phyloP scores from a whole-genome alignment of 2,113 vertebrate species.

The Ciconia boyciana region DNA sequence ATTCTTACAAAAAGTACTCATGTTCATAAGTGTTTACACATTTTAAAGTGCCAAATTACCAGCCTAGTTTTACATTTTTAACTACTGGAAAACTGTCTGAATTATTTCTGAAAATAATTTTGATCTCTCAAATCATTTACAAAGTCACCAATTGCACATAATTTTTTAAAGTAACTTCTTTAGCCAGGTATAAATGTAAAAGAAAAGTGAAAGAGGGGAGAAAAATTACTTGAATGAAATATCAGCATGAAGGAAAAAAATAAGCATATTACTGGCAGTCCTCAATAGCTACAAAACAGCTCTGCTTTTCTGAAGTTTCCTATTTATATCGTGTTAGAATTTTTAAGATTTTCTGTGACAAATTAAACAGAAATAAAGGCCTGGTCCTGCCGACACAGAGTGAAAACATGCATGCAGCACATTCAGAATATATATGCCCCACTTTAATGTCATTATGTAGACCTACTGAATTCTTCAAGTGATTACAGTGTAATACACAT shows the following conservation, averaged over 20 bases:
- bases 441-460: not conserved
- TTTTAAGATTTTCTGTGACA: not conserved
- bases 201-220: not conserved
- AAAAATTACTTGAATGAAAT: not conserved
- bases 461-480: not conserved
- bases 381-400: not conserved
- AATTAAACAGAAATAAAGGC: not conserved
- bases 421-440: not conserved
- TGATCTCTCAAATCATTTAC: not conserved
- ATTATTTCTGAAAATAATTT: not conserved
- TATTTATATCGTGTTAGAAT: slow-evolving; percentile 28
- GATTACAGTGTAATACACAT: not conserved
- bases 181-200: slow-evolving; percentile 4
- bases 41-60: not conserved
- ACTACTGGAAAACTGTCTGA: not conserved
- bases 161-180: not conserved
- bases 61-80: not conserved
- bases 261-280: not conserved
- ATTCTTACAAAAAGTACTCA: not conserved
- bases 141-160: not conserved
- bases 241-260: not conserved
- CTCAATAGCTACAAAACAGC: not conserved
- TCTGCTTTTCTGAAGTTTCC: not conserved
- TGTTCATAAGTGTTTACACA: not conserved
- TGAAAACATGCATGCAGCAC: not conserved